phyloP scores from a whole-genome alignment of 2,113 vertebrate genomes.

The Cervus canadensis region DNA sequence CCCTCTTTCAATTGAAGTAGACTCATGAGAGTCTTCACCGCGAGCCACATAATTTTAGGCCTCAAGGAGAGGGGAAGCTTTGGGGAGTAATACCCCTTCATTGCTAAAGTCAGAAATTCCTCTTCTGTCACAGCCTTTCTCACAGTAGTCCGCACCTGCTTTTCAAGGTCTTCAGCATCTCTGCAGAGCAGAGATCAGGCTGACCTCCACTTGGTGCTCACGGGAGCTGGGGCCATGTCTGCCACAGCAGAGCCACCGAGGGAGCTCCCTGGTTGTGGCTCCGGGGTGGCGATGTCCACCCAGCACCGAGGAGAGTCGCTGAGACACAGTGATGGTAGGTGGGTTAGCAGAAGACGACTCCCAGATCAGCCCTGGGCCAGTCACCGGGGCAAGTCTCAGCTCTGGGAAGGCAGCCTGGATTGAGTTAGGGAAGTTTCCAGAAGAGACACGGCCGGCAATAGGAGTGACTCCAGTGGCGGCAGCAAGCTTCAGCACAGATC shows the following conservation, averaged over 20 bases:
- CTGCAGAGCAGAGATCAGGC: neutral
- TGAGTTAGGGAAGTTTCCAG: neutral
- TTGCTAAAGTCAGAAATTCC: neutral
- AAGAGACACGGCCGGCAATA: neutral
- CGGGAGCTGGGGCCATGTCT: fast-evolving
- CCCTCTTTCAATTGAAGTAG: neutral
- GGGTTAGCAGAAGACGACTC: neutral
- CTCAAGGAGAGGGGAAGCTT: neutral
- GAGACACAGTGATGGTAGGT: fast-evolving
- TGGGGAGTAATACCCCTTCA: neutral
- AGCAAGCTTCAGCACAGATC: neutral
- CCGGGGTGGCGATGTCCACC: neutral
- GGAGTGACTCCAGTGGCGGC: neutral
- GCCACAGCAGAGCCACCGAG: neutral
- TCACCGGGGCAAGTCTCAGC: neutral
- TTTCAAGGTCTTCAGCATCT: neutral
- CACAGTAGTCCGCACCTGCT: neutral
- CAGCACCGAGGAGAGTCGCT: neutral
- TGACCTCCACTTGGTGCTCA: neutral
- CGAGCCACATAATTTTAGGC: neutral
- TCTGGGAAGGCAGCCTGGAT: neutral
- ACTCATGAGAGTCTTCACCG: neutral
- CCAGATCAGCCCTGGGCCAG: neutral
- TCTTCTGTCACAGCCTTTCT: neutral
- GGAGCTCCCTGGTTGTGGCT: neutral